phyloP scores from a whole-genome alignment of 2,113 vertebrate genomes.

The Monopterus albus region DNA sequence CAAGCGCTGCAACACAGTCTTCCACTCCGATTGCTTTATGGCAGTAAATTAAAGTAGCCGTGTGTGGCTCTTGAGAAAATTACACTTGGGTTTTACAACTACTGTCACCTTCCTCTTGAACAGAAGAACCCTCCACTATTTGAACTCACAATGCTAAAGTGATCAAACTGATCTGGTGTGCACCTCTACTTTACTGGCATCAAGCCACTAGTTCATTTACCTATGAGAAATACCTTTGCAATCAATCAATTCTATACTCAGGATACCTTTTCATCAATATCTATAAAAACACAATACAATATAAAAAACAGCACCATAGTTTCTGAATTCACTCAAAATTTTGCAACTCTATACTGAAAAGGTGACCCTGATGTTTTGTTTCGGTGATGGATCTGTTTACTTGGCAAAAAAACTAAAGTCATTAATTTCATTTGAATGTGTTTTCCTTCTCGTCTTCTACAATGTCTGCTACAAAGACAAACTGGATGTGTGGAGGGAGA shows the following conservation, averaged over 20 bases:
- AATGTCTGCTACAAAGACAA: neutral
- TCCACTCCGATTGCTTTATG: constrained; percentile 52
- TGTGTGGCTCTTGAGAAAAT: constrained; percentile 59
- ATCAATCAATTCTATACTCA: neutral
- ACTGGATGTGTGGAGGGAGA: neutral
- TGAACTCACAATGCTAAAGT: constrained; percentile 22
- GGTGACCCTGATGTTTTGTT: no score
- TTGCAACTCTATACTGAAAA: neutral
- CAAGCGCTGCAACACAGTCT: constrained; percentile 37
- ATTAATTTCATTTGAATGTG: no score
- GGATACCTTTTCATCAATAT: neutral
- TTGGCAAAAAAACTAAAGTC: no score
- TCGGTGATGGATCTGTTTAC: no score
- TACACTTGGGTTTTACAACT: constrained; percentile 57
- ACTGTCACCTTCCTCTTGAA: constrained; percentile 37
- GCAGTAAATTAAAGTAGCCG: constrained; percentile 61
- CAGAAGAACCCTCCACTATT: constrained; percentile 37
- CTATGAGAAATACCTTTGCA: neutral
- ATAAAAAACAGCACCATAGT: no score
- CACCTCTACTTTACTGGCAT: constrained; percentile 12
- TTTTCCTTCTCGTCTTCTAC: neutral
- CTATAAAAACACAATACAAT: no score
- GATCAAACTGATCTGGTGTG: constrained; percentile 33
- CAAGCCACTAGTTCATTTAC: neutral
- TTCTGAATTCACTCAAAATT: no score